Base-by-base conservation (phyloP, 2,888 invertebrate species). In the Patella ulyssiponensis region DNA sequence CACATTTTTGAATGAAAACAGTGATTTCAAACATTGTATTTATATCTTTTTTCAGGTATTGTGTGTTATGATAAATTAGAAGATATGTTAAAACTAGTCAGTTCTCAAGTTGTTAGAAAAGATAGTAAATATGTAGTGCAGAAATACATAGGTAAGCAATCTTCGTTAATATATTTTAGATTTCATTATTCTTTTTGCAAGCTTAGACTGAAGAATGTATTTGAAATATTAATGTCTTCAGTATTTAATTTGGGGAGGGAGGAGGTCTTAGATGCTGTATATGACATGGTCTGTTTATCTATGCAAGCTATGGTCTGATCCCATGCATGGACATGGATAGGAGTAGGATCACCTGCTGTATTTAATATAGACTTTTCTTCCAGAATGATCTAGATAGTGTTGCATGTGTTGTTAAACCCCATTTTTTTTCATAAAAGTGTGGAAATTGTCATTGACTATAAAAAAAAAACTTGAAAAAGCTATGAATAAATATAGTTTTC, bases 101-200 rank as follows among this genome's bases (percentile, higher is more conserved):
- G 84, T 78, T 90, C 87, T 80, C 86, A 88, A 64, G 88, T 90
- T 7, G 88, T 88, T 94, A 96, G 93, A 80, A 91, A 87, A 86
- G 91, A 92, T 79, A 87, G 90, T 77, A 91, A 92, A 88, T 98
- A 95, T 91, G 97, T 98, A 73, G 96, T 98, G 15, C 98, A 98
- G 91, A 98, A 98, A 92, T 98, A 98, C 91, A 97, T 98, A 86
- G 97, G 97, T 97, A 93, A 87, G 84, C 7, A 44, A 44, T 44
- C 9, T 9, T 44, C 0, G 9, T 44, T 44, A 44, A 44, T 44
- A 44, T 44, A 44, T 9, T 33, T 33, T 33, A 33, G 33, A 33
- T 33, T 33, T 33, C 5, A 33, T 33, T 33, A 33, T 33, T 33
- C 33, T 33, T 33, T 5, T 33, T 33, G 0, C 33, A 33, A 5